These are phyloP conservation scores for Tetragnatha versicolor DNA, from an alignment of 1,140 invertebrate species.

Conservation along the genomic window DNA sequence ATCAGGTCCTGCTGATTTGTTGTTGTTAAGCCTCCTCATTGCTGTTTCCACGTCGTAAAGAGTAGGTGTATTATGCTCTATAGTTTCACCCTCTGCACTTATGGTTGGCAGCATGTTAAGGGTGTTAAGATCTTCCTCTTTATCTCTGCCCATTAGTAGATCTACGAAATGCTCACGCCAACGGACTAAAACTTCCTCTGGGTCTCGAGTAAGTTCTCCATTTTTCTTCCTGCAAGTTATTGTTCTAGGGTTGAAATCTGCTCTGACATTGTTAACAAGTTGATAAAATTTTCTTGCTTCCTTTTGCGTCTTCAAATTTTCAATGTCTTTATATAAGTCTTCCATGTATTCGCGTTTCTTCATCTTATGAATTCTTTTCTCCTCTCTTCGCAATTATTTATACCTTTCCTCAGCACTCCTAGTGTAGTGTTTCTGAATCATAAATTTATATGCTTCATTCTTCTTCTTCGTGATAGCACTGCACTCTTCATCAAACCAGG, in stretches of 20 bases:
- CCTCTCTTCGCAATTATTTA: slow-evolving; percentile 3
- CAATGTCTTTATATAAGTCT: slow-evolving; percentile 16
- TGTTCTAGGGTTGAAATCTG: slow-evolving; percentile 4
- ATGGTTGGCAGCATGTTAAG: no score
- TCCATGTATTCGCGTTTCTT: slow-evolving; percentile 13
- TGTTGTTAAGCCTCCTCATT: no score
- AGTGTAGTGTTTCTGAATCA: slow-evolving; percentile 25
- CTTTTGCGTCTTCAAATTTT: slow-evolving; percentile 27
- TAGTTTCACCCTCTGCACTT: no score
- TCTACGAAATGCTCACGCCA: slow-evolving; percentile 24
- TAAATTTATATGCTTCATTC: slow-evolving; percentile 32
- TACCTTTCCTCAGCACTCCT: neutral
- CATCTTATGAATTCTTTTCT: neutral
- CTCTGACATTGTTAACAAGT: slow-evolving; percentile 15
- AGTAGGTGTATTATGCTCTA: no score
- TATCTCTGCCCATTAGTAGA: no score
- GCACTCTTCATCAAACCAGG: slow-evolving; percentile 8
- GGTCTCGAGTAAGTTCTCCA: slow-evolving; percentile 21
- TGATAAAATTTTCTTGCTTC: slow-evolving; percentile 25
- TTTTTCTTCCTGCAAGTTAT: neutral
- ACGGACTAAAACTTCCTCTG: slow-evolving; percentile 15
- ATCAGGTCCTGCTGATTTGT: no score
- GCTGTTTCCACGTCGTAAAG: no score
- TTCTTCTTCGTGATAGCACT: neutral
- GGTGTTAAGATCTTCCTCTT: no score